Conservation (phyloP, 1,140 invertebrate species). For the Calliphora vicina region DNA sequence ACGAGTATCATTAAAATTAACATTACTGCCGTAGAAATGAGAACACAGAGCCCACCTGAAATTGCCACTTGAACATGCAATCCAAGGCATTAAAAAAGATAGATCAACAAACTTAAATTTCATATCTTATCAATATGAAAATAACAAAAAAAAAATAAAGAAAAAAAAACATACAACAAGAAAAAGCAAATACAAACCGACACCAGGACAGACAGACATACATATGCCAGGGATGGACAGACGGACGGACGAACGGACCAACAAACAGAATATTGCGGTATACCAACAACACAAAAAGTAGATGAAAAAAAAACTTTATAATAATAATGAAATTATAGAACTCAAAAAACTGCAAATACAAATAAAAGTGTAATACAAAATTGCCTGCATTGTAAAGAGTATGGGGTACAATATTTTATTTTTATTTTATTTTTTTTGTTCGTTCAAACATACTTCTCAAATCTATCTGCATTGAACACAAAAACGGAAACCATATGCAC, state of each 20-base stretch:
- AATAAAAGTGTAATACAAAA: background rate
- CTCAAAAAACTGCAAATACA: background rate
- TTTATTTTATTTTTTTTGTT: background rate
- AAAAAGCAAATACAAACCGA: background rate
- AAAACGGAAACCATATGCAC: constrained; percentile 15
- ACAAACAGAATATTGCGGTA: background rate
- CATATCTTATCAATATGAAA: constrained; percentile 33
- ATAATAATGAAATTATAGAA: constrained; percentile 17
- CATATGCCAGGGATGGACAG: background rate
- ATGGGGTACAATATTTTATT: background rate
- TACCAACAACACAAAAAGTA: background rate
- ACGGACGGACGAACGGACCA: background rate
- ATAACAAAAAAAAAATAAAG: background rate
- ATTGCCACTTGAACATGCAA: constrained; percentile 30
- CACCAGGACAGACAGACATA: background rate
- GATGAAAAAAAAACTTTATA: background rate
- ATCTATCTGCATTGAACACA: background rate
- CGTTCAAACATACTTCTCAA: too few relatives aligned
- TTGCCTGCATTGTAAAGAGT: background rate
- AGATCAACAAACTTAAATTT: constrained; percentile 34
- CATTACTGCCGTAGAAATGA: constrained; percentile 28
- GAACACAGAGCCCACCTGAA: constrained; percentile 23
- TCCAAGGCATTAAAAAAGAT: constrained; percentile 29
- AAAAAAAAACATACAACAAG: background rate
- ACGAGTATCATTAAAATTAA: constrained; percentile 31